Conservation (phyloP, 2,113 vertebrate genomes). For the Protobothrops flavoviridis region DNA sequence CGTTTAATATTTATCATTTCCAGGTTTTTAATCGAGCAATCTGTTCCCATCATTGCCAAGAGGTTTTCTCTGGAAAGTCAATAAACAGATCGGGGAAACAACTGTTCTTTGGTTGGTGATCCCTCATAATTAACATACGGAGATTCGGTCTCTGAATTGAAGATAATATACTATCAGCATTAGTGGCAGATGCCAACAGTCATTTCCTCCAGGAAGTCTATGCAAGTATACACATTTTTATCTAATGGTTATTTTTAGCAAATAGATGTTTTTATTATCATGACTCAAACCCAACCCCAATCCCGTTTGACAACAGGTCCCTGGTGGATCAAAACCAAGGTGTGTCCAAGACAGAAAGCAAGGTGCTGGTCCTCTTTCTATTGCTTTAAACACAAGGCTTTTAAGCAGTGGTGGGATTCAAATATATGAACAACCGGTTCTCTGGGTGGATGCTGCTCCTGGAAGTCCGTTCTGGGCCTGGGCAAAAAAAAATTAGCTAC, state of each 20-base stretch:
- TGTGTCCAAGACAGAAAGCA: neutral
- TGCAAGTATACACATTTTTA: neutral
- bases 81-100: too few species aligned
- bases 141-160: neutral
- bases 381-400: neutral
- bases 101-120: neutral
- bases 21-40: neutral
- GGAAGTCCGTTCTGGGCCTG: too few species aligned
- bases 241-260: neutral
- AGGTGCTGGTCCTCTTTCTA: neutral
- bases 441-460: too few species aligned
- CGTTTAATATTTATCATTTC: too few species aligned
- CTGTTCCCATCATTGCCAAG: neutral
- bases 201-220: neutral
- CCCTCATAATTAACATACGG: neutral
- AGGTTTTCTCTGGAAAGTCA: neutral
- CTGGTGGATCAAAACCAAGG: neutral
- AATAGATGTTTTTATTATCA: neutral
- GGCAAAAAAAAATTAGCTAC: too few species aligned
- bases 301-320: neutral
- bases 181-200: neutral
- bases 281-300: neutral
- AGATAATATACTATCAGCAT: neutral
- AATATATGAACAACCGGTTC: too few species aligned
- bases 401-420: too few species aligned